Evolutionary conservation across 1,140 invertebrate genomes (phyloP).

Genomic region (Telenomus remus): DNA sequence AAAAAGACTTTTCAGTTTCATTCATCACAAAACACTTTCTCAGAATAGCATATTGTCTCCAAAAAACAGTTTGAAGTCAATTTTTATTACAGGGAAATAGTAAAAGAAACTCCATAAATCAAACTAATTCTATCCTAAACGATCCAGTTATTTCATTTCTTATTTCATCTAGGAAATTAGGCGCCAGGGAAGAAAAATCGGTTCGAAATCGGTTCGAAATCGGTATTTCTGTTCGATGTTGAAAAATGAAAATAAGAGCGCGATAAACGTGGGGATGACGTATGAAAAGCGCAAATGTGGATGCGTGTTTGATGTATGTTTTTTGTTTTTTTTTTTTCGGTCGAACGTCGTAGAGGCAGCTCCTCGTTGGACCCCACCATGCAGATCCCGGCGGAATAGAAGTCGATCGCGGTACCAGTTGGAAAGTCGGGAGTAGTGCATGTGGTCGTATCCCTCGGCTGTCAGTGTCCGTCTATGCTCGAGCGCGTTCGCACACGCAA

Average conservation of each 20-base stretch:
- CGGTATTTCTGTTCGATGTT: not conserved
- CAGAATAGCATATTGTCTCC: no score
- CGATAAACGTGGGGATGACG: slow-evolving; percentile 7
- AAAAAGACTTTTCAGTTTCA: no score
- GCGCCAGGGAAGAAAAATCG: not conserved
- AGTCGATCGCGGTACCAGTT: slow-evolving; percentile 44
- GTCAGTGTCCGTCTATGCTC: slow-evolving; percentile 46
- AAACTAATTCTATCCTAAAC: no score
- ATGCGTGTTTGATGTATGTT: slow-evolving; percentile 2
- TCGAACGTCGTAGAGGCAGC: slow-evolving; percentile 11
- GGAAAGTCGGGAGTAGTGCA: slow-evolving; percentile 50
- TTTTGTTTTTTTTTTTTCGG: slow-evolving; percentile 4
- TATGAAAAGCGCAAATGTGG: slow-evolving; percentile 3
- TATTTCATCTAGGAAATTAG: no score
- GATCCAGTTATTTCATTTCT: no score
- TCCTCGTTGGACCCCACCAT: slow-evolving; percentile 42
- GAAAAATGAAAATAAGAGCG: slow-evolving; percentile 18
- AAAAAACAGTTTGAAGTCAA: no score
- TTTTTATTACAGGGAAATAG: no score
- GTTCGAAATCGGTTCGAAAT: not conserved
- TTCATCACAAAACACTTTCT: no score
- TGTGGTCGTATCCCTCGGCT: slow-evolving; percentile 43
- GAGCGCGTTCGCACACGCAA: slow-evolving; percentile 41
- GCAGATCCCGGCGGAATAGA: slow-evolving; percentile 32
- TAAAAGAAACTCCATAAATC: no score